Evolutionary conservation across 2,888 invertebrate genomes (phyloP).

Genomic region (Heliconius aoede): DNA sequence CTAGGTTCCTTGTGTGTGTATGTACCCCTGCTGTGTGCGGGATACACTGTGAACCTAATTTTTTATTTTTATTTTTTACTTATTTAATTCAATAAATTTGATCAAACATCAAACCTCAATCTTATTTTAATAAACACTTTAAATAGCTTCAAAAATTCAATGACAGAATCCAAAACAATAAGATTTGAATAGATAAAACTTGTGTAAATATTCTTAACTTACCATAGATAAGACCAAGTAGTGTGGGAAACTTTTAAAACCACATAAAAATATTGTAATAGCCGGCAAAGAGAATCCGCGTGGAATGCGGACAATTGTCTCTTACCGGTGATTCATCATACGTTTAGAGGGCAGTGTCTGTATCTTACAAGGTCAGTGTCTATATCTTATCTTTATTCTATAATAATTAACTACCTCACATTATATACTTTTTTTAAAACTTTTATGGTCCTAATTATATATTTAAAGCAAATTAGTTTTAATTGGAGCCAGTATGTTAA

Average conservation of each 20-base stretch:
- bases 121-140: background rate
- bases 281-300: conserved; percentile 37
- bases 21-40: no score
- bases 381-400: conserved; percentile 38
- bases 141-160: background rate
- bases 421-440: conserved; percentile 7
- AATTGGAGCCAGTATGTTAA: conserved; percentile 20
- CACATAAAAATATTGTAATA: conserved; percentile 44
- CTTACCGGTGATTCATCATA: conserved; percentile 45
- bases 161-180: background rate
- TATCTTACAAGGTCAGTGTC: conserved; percentile 35
- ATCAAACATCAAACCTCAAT: background rate
- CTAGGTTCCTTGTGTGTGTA: no score
- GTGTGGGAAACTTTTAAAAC: conserved; percentile 42
- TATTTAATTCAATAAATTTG: background rate
- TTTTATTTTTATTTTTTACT: no score
- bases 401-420: conserved; percentile 25
- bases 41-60: no score
- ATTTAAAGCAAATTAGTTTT: conserved; percentile 21
- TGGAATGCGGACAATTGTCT: conserved; percentile 48
- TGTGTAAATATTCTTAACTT: conserved; percentile 15
- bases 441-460: conserved; percentile 11
- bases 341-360: conserved; percentile 24
- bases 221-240: conserved; percentile 20
- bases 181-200: conserved; percentile 24